Base-by-base conservation (phyloP, 2,797 vertebrate genomes). In the Coranthus polyacanthus region DNA sequence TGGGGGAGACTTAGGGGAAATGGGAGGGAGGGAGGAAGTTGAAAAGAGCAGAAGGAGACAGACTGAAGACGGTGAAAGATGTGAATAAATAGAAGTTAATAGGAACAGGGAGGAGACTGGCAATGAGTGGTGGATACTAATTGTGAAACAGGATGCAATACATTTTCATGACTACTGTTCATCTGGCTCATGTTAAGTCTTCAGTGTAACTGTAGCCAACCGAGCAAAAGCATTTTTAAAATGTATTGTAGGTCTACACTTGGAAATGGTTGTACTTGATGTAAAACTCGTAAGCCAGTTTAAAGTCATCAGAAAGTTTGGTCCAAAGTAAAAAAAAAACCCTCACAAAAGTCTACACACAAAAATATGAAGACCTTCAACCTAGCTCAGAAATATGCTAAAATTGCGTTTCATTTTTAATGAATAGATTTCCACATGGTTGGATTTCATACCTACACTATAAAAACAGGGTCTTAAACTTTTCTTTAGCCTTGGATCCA, bases 1-100 rank as follows among this genome's bases (percentile, higher is more conserved):
- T 54, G 47, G 65, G 57, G 68, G 73, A 51, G 61, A 67, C 39
- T n/a, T 46, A 60, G 51, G 78, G 65, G 70, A 79, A 81, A 76
- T 26, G 5, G 43, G 61, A 74, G 79, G 52, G n/a, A 68, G 53
- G 54, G 69, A 75, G 78, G 81, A 72, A 56, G 66, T 56, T 72
- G 65, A 81, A 68, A 69, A 73, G 62, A 84, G 67, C 51, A 69
- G 39, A 63, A 18, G 37, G 58, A 84, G 58, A 36, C 58, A 38
- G 58, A 79, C 53, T 70, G 63, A 63, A 56, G 52, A 67, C 78
- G 57, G 70, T 71, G 16, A 58, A 76, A 72, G 54, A 77, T 80
- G 58, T 57, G 78, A 77, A 88, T 83, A 80, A 71, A 83, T 81
- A 79, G 50, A 52, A 59, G 68, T 59, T 77, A 79, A 70, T 68